Percentiles rank a stretch among this genome's conserved stretches.
Evolutionary conservation across 2,113 vertebrate genomes (phyloP).

Genomic region (Capreolus pygargus): DNA sequence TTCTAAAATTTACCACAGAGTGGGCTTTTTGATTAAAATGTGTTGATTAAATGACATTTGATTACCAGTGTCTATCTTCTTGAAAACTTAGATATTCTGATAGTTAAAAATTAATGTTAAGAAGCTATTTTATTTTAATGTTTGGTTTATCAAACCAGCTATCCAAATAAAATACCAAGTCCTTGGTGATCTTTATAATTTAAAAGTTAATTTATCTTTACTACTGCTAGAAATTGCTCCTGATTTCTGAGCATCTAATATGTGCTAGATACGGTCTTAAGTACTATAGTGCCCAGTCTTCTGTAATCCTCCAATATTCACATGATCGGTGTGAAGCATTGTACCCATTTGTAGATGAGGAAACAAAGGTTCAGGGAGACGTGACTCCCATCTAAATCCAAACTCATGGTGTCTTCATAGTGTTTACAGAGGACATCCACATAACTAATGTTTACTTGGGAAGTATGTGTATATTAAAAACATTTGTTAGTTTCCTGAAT

Average conservation of each 20-base stretch:
- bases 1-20: not conserved
- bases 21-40: not conserved
- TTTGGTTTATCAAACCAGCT: slow-evolving; percentile 3
- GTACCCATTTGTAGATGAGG: not conserved
- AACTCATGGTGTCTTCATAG: not conserved
- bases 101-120: not conserved
- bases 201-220: slow-evolving; percentile 22
- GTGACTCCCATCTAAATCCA: not conserved
- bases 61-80: not conserved
- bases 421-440: not conserved
- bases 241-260: not conserved
- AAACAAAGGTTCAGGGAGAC: not conserved
- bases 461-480: not conserved
- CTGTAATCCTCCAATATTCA: not conserved
- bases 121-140: slow-evolving; percentile 3
- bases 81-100: slow-evolving; percentile 25
- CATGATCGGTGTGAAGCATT: not conserved
- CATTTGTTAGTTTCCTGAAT: not conserved
- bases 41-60: not conserved
- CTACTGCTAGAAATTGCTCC: not conserved
- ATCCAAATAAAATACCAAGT: not conserved
- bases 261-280: not conserved
- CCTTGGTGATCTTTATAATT: slow-evolving; percentile 5
- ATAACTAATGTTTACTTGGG: not conserved
- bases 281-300: not conserved